These are phyloP conservation scores for Busseola fusca DNA, from an alignment of 2,888 invertebrate genomes.

Conservation along the genomic window DNA sequence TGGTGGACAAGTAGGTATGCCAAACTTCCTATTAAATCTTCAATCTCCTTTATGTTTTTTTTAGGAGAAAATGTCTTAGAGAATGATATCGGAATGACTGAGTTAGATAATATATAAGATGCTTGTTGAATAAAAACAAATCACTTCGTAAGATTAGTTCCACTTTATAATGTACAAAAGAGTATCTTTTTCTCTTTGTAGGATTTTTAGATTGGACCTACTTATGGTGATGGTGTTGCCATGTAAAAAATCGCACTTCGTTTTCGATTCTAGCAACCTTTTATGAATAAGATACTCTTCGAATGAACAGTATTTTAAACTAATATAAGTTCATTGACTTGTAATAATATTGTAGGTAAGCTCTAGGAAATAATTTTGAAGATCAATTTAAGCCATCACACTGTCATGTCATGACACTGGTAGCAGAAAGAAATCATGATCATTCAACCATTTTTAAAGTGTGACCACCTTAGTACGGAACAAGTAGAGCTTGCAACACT, in stretches of 20 bases:
- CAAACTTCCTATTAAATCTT: neutral
- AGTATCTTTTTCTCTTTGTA: constrained; percentile 79
- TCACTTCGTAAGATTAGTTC: constrained; percentile 67
- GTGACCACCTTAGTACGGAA: constrained; percentile 77
- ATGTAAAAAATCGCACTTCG: constrained; percentile 54
- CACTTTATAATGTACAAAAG: constrained; percentile 70
- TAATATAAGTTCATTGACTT: constrained; percentile 64
- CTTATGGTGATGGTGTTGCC: constrained; percentile 63
- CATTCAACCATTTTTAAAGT: constrained; percentile 71
- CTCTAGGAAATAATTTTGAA: constrained; percentile 65
- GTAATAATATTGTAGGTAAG: constrained; percentile 69
- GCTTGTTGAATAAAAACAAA: constrained; percentile 1
- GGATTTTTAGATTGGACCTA: constrained; percentile 34
- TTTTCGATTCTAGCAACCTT: constrained; percentile 49
- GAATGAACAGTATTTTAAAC: constrained; percentile 64
- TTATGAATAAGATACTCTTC: constrained; percentile 77
- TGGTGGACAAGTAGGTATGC: neutral
- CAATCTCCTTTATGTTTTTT: neutral
- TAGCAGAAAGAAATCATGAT: constrained; percentile 65
- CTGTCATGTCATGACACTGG: constrained; percentile 73
- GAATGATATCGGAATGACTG: constrained; percentile 25
- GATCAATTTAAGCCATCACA: constrained; percentile 74
- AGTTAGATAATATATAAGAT: constrained; percentile 20
- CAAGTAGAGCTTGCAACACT: constrained; percentile 86
- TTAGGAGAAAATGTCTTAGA: neutral